phyloP scores from a whole-genome alignment of 2,888 invertebrate genomes.

The Limulus polyphemus region DNA sequence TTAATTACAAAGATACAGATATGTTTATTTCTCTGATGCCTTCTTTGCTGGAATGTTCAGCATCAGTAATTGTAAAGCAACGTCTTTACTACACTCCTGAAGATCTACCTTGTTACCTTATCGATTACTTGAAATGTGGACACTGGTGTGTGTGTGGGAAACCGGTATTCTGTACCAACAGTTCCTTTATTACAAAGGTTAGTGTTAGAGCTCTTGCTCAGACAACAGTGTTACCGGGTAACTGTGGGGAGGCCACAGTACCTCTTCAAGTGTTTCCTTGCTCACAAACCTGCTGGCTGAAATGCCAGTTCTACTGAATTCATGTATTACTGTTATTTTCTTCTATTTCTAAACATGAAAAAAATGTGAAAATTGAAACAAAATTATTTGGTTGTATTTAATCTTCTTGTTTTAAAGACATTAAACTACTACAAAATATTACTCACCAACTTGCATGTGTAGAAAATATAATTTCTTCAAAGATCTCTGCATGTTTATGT shows the following conservation, averaged over 20 bases:
- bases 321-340: no score
- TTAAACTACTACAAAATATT: no score
- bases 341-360: no score
- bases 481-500: no score
- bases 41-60: constrained; percentile 14
- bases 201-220: constrained; percentile 15
- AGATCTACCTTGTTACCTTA: constrained; percentile 8
- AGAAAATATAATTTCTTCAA: no score
- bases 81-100: constrained; percentile 7
- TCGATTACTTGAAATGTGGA: constrained; percentile 13
- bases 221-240: constrained; percentile 16
- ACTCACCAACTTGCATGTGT: no score
- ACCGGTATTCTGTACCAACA: constrained; percentile 11
- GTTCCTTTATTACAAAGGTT: constrained; percentile 14
- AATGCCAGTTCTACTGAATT: constrained; percentile 1
- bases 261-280: constrained; percentile 18
- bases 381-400: no score
- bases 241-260: constrained; percentile 17
- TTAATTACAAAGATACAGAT: no score
- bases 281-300: constrained; percentile 18
- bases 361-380: no score
- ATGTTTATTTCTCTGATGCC: constrained; percentile 3
- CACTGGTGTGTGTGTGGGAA: constrained; percentile 17
- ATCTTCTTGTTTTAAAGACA: no score
- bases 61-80: constrained; percentile 10